These are phyloP conservation scores for Campoletis raptor DNA, from an alignment of 2,888 invertebrate species.

Conservation along the genomic window DNA sequence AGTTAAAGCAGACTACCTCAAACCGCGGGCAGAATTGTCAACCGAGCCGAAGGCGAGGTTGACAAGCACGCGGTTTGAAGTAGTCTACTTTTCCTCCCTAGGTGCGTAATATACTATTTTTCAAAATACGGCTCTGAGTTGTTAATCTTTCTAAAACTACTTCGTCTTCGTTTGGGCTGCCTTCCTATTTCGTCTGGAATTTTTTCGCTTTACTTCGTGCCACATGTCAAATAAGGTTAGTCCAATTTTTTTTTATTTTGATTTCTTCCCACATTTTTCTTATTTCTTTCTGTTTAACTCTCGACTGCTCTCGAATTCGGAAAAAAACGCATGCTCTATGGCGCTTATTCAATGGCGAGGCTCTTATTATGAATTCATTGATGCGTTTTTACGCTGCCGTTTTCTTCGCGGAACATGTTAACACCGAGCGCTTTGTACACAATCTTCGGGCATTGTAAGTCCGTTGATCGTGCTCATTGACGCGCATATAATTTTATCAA, in stretches of 20 bases:
- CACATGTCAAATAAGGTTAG: background rate
- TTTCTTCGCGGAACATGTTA: background rate
- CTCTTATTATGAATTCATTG: background rate
- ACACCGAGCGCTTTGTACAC: constrained; percentile 2
- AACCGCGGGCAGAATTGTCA: too few species aligned
- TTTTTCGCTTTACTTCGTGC: background rate
- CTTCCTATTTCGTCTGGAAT: background rate
- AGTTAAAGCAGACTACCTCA: too few species aligned
- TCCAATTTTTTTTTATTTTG: background rate
- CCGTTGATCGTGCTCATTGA: constrained; percentile 1
- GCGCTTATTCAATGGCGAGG: background rate
- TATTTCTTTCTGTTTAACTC: background rate
- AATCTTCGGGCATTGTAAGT: constrained; percentile 5
- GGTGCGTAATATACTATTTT: too few species aligned
- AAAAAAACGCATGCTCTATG: background rate
- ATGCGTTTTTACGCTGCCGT: constrained; percentile 12
- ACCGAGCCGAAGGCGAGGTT: too few species aligned
- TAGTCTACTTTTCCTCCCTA: too few species aligned
- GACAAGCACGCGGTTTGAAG: too few species aligned
- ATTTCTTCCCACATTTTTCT: background rate
- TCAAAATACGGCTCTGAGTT: background rate
- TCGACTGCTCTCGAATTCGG: too few species aligned
- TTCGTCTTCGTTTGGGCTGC: background rate
- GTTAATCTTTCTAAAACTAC: background rate
- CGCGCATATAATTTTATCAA: constrained; percentile 78